These are phyloP conservation scores for Lytechinus variegatus DNA, from an alignment of 35 echinoderm and acorn worm species.

Conservation along the genomic window DNA sequence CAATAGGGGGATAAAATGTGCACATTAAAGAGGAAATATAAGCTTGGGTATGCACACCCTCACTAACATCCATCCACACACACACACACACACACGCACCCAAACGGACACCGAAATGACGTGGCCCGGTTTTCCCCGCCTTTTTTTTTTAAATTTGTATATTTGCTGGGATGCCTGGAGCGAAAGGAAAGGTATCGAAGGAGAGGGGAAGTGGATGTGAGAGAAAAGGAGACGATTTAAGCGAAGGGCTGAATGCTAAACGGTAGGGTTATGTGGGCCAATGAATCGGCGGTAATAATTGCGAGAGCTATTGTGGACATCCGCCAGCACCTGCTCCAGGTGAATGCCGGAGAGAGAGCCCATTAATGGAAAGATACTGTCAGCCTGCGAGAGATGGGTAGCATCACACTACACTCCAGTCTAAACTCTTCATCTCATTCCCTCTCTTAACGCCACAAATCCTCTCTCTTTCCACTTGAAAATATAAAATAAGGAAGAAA, in stretches of 20 bases:
- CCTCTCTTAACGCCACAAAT: background rate
- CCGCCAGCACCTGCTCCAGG: slow-evolving; percentile 31
- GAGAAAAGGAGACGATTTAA: slow-evolving; percentile 6
- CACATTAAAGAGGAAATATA: background rate
- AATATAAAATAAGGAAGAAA: background rate
- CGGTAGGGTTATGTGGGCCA: slow-evolving; percentile 46
- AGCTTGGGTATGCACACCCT: background rate
- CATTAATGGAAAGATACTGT: slow-evolving; percentile 54
- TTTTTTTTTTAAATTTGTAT: background rate
- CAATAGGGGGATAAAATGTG: background rate
- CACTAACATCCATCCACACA: background rate
- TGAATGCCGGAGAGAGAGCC: slow-evolving; percentile 39
- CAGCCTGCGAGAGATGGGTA: slow-evolving; percentile 23
- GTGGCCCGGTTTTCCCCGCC: background rate
- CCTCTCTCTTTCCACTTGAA: background rate
- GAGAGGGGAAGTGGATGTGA: background rate
- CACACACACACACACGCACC: background rate
- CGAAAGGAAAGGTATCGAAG: background rate
- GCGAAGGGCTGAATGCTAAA: slow-evolving; percentile 45
- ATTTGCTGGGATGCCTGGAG: background rate
- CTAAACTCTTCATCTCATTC: background rate
- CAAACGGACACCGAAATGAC: background rate
- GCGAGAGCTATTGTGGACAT: slow-evolving; percentile 31
- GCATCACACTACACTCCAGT: background rate
- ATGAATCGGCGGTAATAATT: slow-evolving; percentile 28